A percentile compares a stretch with the other conserved stretches of the same genome.
These are phyloP conservation scores for Neogobius melanostomus DNA, from an alignment of 2,113 vertebrate genomes.

Conservation along the genomic window DNA sequence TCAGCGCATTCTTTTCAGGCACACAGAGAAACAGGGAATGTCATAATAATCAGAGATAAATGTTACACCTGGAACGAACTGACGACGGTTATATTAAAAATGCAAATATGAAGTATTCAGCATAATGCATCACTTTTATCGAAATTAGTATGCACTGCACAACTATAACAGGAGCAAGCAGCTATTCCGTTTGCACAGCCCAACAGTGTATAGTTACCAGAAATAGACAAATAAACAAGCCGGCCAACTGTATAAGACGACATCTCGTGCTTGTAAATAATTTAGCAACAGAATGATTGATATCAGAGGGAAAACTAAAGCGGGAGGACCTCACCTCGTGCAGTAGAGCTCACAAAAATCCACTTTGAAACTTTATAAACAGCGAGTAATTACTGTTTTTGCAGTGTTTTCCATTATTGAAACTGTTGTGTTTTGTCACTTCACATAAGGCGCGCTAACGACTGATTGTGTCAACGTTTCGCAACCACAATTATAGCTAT, in stretches of 20 bases:
- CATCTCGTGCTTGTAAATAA: background rate
- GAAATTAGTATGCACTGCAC: background rate
- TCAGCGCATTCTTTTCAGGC: constrained; percentile 9
- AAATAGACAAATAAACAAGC: background rate
- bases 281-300: background rate
- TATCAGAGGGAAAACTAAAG: background rate
- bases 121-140: background rate
- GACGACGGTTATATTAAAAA: background rate
- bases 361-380: no score
- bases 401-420: no score
- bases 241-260: background rate
- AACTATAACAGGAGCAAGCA: no score
- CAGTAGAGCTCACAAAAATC: no score
- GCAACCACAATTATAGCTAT: background rate
- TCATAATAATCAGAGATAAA: constrained; percentile 12
- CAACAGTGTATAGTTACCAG: no score
- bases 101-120: background rate
- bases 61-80: background rate
- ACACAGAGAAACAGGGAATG: background rate
- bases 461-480: background rate
- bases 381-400: no score
- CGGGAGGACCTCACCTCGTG: no score
- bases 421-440: no score
- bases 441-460: no score
- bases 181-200: no score